These are phyloP conservation scores for Oryzias javanicus DNA, from an alignment of 2,113 vertebrate species.

Conservation along the genomic window DNA sequence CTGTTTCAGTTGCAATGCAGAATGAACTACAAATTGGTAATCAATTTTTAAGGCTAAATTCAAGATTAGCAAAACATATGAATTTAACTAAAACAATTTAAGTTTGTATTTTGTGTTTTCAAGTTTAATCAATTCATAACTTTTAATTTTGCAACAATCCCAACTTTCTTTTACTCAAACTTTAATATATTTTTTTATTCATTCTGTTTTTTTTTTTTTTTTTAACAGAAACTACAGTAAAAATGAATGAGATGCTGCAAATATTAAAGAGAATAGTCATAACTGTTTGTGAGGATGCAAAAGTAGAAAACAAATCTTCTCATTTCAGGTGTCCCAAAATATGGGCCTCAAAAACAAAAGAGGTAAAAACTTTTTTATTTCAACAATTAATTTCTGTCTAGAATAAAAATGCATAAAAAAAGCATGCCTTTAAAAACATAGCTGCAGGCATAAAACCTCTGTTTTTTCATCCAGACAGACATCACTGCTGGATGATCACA, in stretches of 20 bases:
- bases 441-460: not conserved
- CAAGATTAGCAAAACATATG: too few relatives aligned
- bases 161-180: too few relatives aligned
- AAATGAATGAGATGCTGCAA: not conserved
- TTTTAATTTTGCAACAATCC: too few relatives aligned
- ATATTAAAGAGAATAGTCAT: too few relatives aligned
- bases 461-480: slow-evolving; percentile 38
- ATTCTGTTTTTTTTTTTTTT: not conserved
- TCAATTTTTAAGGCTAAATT: too few relatives aligned
- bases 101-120: too few relatives aligned
- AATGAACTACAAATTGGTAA: too few relatives aligned
- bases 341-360: slow-evolving; percentile 4
- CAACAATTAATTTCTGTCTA: not conserved
- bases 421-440: not conserved
- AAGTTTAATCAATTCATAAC: too few relatives aligned
- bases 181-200: too few relatives aligned
- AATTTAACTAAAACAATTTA: too few relatives aligned
- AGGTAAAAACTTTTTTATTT: slow-evolving; percentile 18
- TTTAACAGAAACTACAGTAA: too few relatives aligned
- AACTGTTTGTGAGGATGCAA: not conserved
- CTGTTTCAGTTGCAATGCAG: too few relatives aligned
- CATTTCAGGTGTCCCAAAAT: slow-evolving; percentile 32
- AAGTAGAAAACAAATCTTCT: not conserved
- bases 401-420: not conserved
- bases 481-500: slow-evolving; percentile 8